Percentiles rank a stretch among this genome's conserved stretches.
These are phyloP conservation scores for Scatophagus argus DNA, from an alignment of 2,113 vertebrate genomes.

Conservation along the genomic window DNA sequence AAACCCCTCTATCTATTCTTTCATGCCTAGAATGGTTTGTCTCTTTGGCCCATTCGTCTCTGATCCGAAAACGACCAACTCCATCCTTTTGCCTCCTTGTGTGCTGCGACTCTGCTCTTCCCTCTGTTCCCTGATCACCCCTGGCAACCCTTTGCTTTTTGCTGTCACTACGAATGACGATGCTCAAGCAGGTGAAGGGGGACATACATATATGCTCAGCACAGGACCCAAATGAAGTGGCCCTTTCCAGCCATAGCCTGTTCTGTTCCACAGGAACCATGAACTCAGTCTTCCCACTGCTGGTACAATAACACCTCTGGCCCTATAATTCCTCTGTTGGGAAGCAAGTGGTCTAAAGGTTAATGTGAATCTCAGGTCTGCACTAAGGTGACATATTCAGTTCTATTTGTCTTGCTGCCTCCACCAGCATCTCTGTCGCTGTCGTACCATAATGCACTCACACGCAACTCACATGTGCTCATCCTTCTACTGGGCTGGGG, in stretches of 20 bases:
- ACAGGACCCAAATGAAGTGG: constrained; percentile 52
- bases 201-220: constrained; percentile 36
- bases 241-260: constrained; percentile 37
- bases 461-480: constrained; percentile 56
- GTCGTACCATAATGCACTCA: constrained; percentile 43
- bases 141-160: constrained; percentile 58
- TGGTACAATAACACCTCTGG: constrained; percentile 66
- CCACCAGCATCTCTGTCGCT: constrained; percentile 37
- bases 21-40: constrained; percentile 64
- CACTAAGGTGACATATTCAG: constrained; percentile 50
- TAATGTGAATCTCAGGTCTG: constrained; percentile 70
- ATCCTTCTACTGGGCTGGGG: constrained; percentile 57
- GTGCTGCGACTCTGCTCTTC: constrained; percentile 31
- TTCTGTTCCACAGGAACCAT: constrained; percentile 45
- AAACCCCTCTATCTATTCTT: constrained; percentile 67
- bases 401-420: constrained; percentile 54
- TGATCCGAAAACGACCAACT: constrained; percentile 71
- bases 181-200: constrained; percentile 53
- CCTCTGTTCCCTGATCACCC: constrained; percentile 50
- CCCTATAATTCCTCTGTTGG: constrained; percentile 72
- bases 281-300: constrained; percentile 53
- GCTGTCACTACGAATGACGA: constrained; percentile 20
- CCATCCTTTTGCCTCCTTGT: constrained; percentile 61
- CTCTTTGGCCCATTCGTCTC: constrained; percentile 60
- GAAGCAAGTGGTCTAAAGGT: constrained; percentile 66